Evolutionary conservation across 2,113 vertebrate species (phyloP).

Genomic region (Syngnathus scovelli): DNA sequence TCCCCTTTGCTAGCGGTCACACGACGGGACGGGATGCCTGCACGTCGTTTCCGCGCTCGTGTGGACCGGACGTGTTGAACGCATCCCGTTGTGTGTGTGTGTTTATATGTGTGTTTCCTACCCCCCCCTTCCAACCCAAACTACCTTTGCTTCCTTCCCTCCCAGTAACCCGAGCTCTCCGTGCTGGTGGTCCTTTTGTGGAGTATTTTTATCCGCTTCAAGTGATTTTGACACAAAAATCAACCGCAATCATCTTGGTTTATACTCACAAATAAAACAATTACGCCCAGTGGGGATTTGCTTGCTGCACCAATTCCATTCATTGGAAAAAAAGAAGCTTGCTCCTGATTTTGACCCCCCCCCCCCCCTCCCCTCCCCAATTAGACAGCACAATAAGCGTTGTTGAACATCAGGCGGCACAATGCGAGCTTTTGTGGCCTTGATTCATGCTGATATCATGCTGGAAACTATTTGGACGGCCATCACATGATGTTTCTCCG

Average conservation of each 20-base stretch:
- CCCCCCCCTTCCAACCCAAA: conserved; percentile 31
- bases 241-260: background rate
- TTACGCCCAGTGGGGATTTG: conserved; percentile 42
- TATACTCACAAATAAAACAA: conserved; percentile 3
- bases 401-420: conserved; percentile 54
- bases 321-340: conserved; percentile 38
- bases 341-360: conserved; percentile 25
- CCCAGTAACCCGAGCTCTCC: conserved; percentile 55
- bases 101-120: conserved; percentile 58
- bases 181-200: conserved; percentile 54
- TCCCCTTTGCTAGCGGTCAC: background rate
- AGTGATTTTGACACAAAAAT: conserved; percentile 36
- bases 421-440: conserved; percentile 65
- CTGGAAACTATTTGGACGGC: conserved; percentile 73
- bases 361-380: background rate
- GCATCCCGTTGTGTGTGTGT: conserved; percentile 28
- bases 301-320: conserved; percentile 48
- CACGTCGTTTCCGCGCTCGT: conserved; percentile 60
- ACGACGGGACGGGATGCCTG: background rate
- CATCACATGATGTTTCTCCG: conserved; percentile 72
- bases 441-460: conserved; percentile 74
- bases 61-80: conserved; percentile 44
- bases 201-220: conserved; percentile 49
- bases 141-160: conserved; percentile 30
- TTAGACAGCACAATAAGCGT: conserved; percentile 56